Base-by-base conservation (phyloP, 2,113 vertebrate species). In the Hymenochirus boettgeri region DNA sequence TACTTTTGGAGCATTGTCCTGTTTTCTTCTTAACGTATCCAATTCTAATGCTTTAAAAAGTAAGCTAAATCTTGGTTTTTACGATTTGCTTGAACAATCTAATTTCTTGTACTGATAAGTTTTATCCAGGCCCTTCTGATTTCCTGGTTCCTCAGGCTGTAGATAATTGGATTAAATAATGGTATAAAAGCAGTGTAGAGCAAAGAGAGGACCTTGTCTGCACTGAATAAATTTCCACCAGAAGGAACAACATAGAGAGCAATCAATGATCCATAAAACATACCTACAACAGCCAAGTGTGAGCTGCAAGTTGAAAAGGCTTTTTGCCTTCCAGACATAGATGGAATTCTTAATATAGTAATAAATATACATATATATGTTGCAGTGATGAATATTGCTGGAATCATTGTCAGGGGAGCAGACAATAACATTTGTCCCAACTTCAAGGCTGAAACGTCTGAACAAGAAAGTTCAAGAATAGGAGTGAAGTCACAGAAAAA, bases 251-350 rank as follows among this genome's bases (percentile, higher is more conserved):
- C 15, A 22, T 56, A 65, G 4, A 53, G 39, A 12, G 29, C 23
- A 5, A 56, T 65, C 5, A 65, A 21, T 11, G 48, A 26, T 3
- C 52, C 52, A 47, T 65, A 65, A 22, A 65, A 65, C 7, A 31
- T 37, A 21, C 23, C 5, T 13, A 65, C 62, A 24, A 65, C 52
- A n/a, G 37, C 56, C 19, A 65, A 54, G 37, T 65, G 62, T 7
- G 52, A 65, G 18, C 51, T 55, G 21, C 62, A 65, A 5, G 62
- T 65, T 17, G 62, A 65, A 19, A 65, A 65, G 27, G 62, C 62
- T 22, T 65, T 65, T 21, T 65, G 27, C 10, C 52, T 65, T 6
- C 63, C 63, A 25, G 24, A 47, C 12, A 7, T 37, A 21, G 63
- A 65, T 23, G 53, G 35, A 22, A 65, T 65, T 23, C 37, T 57